These are phyloP conservation scores for Asarcornis scutulata DNA, from an alignment of 2,113 vertebrate genomes.

Conservation along the genomic window DNA sequence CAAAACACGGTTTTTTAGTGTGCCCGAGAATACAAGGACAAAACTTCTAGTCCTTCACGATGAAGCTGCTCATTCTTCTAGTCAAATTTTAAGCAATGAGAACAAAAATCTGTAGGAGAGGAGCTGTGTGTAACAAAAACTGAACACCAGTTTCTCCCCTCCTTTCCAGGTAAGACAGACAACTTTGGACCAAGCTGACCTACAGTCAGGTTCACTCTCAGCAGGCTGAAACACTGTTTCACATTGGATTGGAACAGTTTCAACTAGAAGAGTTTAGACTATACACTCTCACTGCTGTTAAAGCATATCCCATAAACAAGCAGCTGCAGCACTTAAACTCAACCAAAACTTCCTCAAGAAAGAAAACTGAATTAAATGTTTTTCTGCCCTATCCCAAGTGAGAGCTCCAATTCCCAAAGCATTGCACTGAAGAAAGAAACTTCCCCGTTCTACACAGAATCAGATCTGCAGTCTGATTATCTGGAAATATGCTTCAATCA, in stretches of 20 bases:
- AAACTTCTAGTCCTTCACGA: background rate
- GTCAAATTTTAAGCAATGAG: background rate
- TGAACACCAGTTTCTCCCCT: background rate
- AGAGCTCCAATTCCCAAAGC: background rate
- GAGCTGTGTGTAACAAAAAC: background rate
- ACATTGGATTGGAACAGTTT: background rate
- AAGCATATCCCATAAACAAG: background rate
- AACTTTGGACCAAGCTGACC: background rate
- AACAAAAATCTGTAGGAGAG: background rate
- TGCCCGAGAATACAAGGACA: background rate
- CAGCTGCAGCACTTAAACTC: background rate
- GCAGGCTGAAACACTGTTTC: background rate
- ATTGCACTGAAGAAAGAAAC: background rate
- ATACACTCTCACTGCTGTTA: background rate
- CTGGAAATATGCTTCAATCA: background rate
- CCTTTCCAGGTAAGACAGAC: background rate
- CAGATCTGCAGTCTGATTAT: background rate
- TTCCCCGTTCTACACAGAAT: background rate
- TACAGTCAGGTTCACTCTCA: accelerated
- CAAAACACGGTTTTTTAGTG: background rate
- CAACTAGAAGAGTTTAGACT: background rate
- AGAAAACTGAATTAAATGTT: background rate
- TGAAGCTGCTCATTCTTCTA: background rate
- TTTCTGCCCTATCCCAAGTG: background rate
- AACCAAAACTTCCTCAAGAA: background rate